A percentile compares a stretch with the other conserved stretches of the same genome.
These are phyloP conservation scores for Pecten maximus DNA, from an alignment of 2,888 invertebrate genomes.

Conservation along the genomic window DNA sequence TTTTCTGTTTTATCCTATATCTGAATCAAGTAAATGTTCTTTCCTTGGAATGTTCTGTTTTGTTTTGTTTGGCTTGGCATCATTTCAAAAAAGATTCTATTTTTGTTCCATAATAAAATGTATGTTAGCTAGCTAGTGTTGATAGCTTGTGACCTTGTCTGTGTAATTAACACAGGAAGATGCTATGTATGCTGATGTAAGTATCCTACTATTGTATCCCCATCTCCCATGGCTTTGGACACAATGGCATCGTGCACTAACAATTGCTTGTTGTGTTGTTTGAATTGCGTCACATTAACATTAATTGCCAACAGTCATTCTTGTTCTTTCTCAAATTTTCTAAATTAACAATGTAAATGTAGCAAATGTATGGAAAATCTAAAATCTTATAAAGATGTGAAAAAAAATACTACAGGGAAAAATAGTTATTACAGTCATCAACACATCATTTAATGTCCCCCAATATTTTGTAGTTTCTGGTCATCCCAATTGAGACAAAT, in stretches of 20 bases:
- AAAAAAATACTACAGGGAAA: background rate
- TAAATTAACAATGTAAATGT: background rate
- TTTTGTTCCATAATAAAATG: background rate
- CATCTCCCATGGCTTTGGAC: background rate
- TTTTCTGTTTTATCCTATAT: background rate
- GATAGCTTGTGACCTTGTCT: background rate
- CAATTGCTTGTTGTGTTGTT: conserved; percentile 1
- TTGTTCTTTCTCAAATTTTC: background rate
- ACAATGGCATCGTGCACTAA: background rate
- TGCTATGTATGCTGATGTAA: background rate
- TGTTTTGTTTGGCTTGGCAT: background rate
- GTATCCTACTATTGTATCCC: background rate
- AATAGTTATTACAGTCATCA: background rate
- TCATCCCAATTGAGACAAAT: too few relatives aligned
- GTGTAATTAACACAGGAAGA: conserved; percentile 23
- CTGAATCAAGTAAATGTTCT: background rate
- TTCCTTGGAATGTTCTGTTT: background rate
- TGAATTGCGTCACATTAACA: background rate
- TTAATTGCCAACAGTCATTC: background rate
- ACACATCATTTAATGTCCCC: too few relatives aligned
- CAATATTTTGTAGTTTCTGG: too few relatives aligned
- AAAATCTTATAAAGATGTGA: too few relatives aligned
- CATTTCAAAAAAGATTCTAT: background rate
- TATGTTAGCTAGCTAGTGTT: background rate
- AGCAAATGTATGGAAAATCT: too few relatives aligned